Percentiles rank a stretch among this genome's conserved stretches.
These are phyloP conservation scores for Trachelus iudaicus DNA, from an alignment of 2,888 invertebrate species.

Conservation along the genomic window DNA sequence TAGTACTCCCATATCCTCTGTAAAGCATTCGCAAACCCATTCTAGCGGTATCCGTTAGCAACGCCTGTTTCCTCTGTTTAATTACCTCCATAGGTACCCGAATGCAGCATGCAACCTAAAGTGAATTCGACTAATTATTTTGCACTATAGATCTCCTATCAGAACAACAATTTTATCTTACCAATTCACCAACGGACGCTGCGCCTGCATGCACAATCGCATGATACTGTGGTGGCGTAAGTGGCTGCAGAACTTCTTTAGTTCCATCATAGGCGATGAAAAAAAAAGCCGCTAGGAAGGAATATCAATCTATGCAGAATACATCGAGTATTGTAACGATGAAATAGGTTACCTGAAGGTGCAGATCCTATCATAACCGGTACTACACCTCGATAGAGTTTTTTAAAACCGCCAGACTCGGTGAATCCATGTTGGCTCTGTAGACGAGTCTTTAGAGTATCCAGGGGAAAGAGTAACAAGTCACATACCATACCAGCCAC, in stretches of 20 bases:
- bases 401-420: slow-evolving; percentile 87
- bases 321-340: neutral
- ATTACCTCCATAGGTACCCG: slow-evolving; percentile 96
- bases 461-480: slow-evolving; percentile 89
- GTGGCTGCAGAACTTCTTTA: slow-evolving; percentile 72
- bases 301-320: slow-evolving; percentile 6
- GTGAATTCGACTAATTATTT: slow-evolving; percentile 22
- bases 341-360: slow-evolving; percentile 73
- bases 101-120: slow-evolving; percentile 86
- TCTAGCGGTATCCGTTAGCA: slow-evolving; percentile 58
- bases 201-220: slow-evolving; percentile 84
- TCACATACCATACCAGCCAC: slow-evolving; percentile 91
- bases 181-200: slow-evolving; percentile 89
- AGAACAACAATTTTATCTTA: slow-evolving; percentile 56
- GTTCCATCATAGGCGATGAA: slow-evolving; percentile 89
- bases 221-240: slow-evolving; percentile 69
- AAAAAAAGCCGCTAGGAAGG: slow-evolving; percentile 73
- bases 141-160: neutral
- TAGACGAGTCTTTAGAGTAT: slow-evolving; percentile 95
- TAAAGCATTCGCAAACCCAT: slow-evolving; percentile 67
- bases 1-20: slow-evolving; percentile 82
- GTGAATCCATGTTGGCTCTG: slow-evolving; percentile 92
- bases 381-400: slow-evolving; percentile 83
- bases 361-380: slow-evolving; percentile 86
- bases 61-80: slow-evolving; percentile 92